These are phyloP conservation scores for Anthoscopus minutus DNA, from an alignment of 2,113 vertebrate species.

Conservation along the genomic window DNA sequence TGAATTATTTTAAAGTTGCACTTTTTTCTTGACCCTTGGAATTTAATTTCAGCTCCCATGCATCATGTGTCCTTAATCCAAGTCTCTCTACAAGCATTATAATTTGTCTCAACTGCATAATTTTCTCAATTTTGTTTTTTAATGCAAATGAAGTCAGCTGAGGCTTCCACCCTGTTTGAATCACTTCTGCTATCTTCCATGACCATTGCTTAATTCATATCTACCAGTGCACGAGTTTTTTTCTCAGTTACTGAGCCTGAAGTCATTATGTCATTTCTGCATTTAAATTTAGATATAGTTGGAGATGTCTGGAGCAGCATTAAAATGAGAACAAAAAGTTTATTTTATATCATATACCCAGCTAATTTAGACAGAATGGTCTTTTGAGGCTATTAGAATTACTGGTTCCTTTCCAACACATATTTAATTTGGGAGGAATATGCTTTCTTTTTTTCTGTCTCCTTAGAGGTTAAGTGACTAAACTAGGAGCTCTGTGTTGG, in stretches of 20 bases:
- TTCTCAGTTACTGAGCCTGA: not conserved
- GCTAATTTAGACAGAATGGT: not conserved
- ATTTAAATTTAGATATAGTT: not conserved
- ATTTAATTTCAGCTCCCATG: not conserved
- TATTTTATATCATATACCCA: not conserved
- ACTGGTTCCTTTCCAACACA: not conserved
- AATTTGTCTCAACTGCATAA: not conserved
- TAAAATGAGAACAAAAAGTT: not conserved
- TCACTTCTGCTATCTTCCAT: not conserved
- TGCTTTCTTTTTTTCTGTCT: not conserved
- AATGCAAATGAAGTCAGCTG: not conserved
- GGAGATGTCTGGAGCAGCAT: not conserved
- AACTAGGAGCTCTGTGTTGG: not conserved
- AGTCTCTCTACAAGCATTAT: not conserved
- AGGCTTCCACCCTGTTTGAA: not conserved
- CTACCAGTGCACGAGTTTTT: not conserved
- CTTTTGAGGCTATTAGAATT: not conserved
- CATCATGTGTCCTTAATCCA: not conserved
- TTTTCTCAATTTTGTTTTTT: not conserved
- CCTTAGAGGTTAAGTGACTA: not conserved
- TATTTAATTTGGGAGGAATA: not conserved
- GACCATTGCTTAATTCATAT: not conserved
- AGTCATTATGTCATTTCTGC: not conserved
- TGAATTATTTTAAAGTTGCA: not conserved
- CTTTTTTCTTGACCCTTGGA: not conserved